phyloP scores from a whole-genome alignment of 2,888 invertebrate genomes.

The Linhomoeus sp. region DNA sequence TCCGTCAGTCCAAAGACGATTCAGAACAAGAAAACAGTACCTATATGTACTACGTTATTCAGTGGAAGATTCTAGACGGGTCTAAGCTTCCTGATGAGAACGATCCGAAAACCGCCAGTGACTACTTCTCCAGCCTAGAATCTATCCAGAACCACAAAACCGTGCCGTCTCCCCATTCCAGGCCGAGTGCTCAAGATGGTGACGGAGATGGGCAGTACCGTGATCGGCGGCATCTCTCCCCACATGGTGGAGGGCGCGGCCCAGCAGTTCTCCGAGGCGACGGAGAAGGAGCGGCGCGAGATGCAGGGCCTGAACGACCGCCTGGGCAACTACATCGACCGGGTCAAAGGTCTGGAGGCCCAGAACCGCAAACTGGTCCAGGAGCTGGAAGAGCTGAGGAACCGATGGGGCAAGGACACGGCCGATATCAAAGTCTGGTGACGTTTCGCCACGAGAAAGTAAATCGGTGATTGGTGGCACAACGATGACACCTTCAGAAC shows the following conservation, averaged over 20 bases:
- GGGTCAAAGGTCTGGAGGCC: constrained; percentile 26
- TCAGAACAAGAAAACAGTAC: no score
- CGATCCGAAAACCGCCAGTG: no score
- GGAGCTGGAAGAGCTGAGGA: constrained; percentile 23
- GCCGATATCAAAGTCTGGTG: constrained; percentile 20
- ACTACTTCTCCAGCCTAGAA: no score
- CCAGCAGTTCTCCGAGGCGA: constrained; percentile 24
- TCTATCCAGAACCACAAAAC: no score
- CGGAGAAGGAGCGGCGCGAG: constrained; percentile 35
- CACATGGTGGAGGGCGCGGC: constrained; percentile 25
- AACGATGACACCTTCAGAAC: constrained; percentile 11
- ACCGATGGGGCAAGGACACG: constrained; percentile 27
- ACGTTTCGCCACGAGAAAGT: neutral
- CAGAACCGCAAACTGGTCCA: constrained; percentile 25
- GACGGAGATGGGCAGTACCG: constrained; percentile 20
- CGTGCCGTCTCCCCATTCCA: no score
- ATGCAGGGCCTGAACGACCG: constrained; percentile 34
- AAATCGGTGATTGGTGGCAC: neutral
- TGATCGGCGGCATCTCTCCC: constrained; percentile 19
- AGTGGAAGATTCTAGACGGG: no score
- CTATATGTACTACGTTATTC: no score
- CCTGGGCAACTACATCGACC: constrained; percentile 37
- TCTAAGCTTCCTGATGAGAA: no score
- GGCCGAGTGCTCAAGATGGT: constrained; percentile 27
- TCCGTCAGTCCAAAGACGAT: no score